Evolutionary conservation across 2,888 invertebrate species (phyloP), one percentile per base, ranked within the genome.

Genomic region (Rotaria macrura): DNA sequence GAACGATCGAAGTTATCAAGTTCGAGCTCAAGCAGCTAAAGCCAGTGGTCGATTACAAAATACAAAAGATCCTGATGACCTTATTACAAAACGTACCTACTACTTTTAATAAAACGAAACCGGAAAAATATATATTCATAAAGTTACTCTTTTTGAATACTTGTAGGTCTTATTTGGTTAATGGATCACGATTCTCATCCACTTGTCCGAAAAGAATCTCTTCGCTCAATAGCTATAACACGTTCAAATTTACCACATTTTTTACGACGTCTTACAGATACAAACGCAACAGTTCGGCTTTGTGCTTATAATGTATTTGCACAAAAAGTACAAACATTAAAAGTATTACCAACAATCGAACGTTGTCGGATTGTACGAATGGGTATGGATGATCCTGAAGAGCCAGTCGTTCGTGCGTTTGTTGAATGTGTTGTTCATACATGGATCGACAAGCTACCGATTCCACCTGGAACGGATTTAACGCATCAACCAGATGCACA

Each of bases 251-350:
- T 79, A 12, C 79, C 43, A 43, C 79, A 40, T 79, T 43, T 79
- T n/a, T n/a, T 79, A 43, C 79, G 79, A 43, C 79, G 79, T 79
- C n/a, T 79, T 12, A 79, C 79, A 0, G 79, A 79, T 43, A 43
- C 43, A 10, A 43, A 79, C n/a, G 43, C 40, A 5, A 43, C 40
- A 0, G 79, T 79, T 79, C 79, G 79, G 43, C 17, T 79, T 12
- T 40, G 43, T 43, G 79, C 79, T 0, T 79, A 43, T 14, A 79
- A 43, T 79, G 79, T 79, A 40, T 79, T 79, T 43, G 40, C 79
- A 40, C 40, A 40, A 79, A 79, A 79, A 79, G 43, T 79, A n/a
- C 79, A 79, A 79, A 43, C 79, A 79, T 43, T 79, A n/a, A 79
- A 79, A 79, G 79, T 79, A 23, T 79, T 79, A 43, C 40, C 40